Evolutionary conservation across 2,113 vertebrate species (phyloP).

Genomic region (Parotia lawesii): DNA sequence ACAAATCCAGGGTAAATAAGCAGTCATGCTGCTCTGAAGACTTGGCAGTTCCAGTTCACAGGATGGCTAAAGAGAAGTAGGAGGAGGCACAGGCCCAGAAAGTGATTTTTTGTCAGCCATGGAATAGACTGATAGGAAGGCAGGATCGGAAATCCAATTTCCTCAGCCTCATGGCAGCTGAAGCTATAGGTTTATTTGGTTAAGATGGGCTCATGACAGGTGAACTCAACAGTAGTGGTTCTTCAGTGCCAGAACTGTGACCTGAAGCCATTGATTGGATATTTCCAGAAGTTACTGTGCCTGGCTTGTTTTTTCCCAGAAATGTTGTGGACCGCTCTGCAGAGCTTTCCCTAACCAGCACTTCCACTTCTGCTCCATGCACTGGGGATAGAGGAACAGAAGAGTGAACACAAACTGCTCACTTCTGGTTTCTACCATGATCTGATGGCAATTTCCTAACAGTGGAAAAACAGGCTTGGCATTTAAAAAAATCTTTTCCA

Average conservation of each 20-base stretch:
- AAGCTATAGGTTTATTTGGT: not conserved
- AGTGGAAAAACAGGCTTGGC: not conserved
- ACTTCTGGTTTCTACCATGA: not conserved
- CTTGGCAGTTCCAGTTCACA: not conserved
- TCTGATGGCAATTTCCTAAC: not conserved
- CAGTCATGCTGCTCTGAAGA: not conserved
- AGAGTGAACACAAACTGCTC: not conserved
- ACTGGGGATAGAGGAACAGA: not conserved
- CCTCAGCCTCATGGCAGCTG: not conserved
- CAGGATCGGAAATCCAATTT: not conserved
- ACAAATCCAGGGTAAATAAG: not conserved
- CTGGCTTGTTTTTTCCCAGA: not conserved
- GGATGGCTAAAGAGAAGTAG: not conserved
- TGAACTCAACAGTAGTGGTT: not conserved
- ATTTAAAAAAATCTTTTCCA: not conserved
- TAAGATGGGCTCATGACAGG: not conserved
- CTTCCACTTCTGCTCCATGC: not conserved
- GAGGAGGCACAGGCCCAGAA: not conserved
- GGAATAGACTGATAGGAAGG: not conserved
- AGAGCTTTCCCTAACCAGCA: not conserved
- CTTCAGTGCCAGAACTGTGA: not conserved
- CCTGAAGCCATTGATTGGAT: not conserved
- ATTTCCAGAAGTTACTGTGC: not conserved
- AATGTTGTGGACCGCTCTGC: not conserved
- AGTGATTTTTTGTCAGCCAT: not conserved